Evolutionary conservation across 2,797 vertebrate genomes (phyloP), one percentile per base, ranked within the genome.

Genomic region (Orientallactaga sibirica): DNA sequence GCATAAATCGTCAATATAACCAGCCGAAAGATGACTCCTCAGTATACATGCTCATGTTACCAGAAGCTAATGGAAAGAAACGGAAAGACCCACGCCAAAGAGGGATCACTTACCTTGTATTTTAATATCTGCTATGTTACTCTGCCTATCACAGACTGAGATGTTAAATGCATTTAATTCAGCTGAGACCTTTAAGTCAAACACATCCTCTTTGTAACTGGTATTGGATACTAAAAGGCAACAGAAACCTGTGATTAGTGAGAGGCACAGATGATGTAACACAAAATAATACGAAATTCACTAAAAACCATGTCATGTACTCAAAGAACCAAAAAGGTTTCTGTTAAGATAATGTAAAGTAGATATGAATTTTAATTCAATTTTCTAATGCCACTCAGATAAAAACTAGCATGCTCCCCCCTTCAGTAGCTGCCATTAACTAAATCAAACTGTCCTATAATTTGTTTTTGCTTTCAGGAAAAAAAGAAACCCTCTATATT

Each of bases 91-190:
- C 22, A 85, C 1, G 70, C 25, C 48, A 88, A 76, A 25, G 20
- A 91, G 77, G 66, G 52, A 18, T 27, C 37, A 19, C 74, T 97
- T 94, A 99, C 99, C 99, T 97, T 98, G 98, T 98, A 99, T 98
- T 96, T 98, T 99, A 92, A 99, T 99, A 96, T 99, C 99, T 43
- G 99, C 99, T 97, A 99, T 99, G 93, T 97, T 98, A 96, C 98
- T 98, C 18, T 97, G 98, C 97, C 98, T 98, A 97, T 99, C 99
- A 96, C 99, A 99, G 74, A 99, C 97, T 64, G 98, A 96, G n/a
- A 99, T 88, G 67, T 98, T 98, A 96, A 99, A 99, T 18, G 99
- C 98, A 94, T 98, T 99, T 67, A 99, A 97, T 29, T 98, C 98
- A 97, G 99, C 98, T 73, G 97, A 97, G 82, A 99, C 95, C 95